phyloP scores from a whole-genome alignment of 2,113 vertebrate genomes.

The Actenoides hombroni region DNA sequence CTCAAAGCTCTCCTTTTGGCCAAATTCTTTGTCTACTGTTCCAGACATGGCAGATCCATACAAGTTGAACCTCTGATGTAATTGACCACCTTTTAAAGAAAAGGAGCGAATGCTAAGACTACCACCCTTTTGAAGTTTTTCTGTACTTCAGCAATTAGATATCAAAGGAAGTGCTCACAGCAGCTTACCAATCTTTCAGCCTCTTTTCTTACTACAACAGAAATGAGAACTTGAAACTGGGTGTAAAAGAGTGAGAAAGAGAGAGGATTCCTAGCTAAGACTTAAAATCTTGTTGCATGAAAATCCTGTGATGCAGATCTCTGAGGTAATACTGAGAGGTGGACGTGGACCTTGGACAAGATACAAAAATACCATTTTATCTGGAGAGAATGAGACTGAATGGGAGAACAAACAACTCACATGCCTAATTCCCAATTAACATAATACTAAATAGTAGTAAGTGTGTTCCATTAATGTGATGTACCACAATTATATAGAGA shows the following conservation, averaged over 20 bases:
- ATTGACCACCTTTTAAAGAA: neutral
- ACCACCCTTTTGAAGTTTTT: neutral
- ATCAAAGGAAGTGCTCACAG: neutral
- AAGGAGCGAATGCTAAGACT: neutral
- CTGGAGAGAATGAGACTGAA: neutral
- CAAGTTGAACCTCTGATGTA: neutral
- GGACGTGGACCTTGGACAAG: neutral
- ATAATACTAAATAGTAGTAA: neutral
- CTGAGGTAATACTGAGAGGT: neutral
- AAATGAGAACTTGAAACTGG: neutral
- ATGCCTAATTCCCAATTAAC: neutral
- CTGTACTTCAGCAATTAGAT: neutral
- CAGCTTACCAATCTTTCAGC: neutral
- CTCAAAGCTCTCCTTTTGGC: neutral
- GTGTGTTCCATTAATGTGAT: neutral
- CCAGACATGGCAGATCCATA: neutral
- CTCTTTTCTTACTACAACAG: neutral
- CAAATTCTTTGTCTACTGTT: neutral
- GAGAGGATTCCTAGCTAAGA: neutral
- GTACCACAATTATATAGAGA: neutral
- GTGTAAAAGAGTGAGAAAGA: neutral
- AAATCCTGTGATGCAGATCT: neutral
- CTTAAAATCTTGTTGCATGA: neutral
- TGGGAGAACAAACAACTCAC: neutral
- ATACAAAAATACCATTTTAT: neutral